Conservation (phyloP, 2,113 vertebrate species). For the Ameiurus melas region DNA sequence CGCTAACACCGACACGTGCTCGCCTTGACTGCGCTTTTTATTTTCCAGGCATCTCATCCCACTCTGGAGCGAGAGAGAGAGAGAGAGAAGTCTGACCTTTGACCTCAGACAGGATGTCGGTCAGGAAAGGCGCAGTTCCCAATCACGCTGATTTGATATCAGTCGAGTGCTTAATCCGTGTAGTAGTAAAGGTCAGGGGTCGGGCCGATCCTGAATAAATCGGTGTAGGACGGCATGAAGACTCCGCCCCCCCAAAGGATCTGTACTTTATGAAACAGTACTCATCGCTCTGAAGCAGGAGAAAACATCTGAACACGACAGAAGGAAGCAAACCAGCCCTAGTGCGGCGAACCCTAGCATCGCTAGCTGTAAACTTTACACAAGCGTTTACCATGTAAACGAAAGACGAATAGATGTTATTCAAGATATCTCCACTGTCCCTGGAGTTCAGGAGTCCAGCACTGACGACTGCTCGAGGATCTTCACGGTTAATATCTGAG, state of each 20-base stretch:
- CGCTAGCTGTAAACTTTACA: no score
- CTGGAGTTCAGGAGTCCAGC: no score
- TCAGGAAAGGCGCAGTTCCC: not conserved
- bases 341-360: no score
- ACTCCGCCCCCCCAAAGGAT: not conserved
- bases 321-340: no score
- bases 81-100: constrained; percentile 49
- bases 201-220: not conserved
- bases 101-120: constrained; percentile 46
- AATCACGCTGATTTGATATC: not conserved
- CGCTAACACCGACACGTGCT: constrained; percentile 7
- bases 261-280: not conserved
- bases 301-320: no score
- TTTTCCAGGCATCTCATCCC: constrained; percentile 30
- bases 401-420: no score
- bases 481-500: no score
- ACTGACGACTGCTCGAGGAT: no score
- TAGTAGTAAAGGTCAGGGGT: not conserved
- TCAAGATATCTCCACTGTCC: no score
- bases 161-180: not conserved
- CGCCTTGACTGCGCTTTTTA: constrained; percentile 18
- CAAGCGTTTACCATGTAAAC: no score
- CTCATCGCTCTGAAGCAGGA: no score
- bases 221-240: not conserved
- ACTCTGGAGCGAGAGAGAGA: not conserved